phyloP scores from a whole-genome alignment of 2,888 invertebrate genomes.

The Pollenia griseotomentosa region DNA sequence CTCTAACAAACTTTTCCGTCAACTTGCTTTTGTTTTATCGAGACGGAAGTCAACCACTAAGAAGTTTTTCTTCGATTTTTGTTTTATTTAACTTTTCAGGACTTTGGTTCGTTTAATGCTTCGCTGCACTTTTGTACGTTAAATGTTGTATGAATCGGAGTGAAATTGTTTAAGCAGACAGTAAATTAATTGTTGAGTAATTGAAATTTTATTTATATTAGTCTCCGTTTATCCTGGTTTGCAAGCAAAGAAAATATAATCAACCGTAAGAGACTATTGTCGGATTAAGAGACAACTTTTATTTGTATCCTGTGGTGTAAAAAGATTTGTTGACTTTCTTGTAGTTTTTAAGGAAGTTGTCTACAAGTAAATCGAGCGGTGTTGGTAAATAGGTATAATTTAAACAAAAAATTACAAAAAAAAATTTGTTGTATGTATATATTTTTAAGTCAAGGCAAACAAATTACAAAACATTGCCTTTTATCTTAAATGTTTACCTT shows the following conservation, averaged over 20 bases:
- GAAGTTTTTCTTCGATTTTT: constrained; percentile 64
- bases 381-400: background rate
- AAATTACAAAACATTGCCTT: too few species aligned
- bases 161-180: constrained; percentile 76
- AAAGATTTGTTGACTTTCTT: constrained; percentile 57
- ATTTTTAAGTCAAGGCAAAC: too few species aligned
- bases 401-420: too few species aligned
- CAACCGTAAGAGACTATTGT: constrained; percentile 69
- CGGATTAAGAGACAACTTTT: constrained; percentile 66
- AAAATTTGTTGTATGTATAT: too few species aligned
- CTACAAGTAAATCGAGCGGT: background rate
- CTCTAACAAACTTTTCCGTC: constrained; percentile 25
- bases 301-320: constrained; percentile 70
- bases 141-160: constrained; percentile 17
- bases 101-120: constrained; percentile 63
- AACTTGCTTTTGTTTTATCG: constrained; percentile 16
- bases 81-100: constrained; percentile 5
- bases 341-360: background rate
- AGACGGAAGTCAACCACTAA: constrained; percentile 68
- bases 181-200: constrained; percentile 85
- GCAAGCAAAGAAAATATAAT: constrained; percentile 39
- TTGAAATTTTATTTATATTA: constrained; percentile 85
- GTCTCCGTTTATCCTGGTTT: constrained; percentile 77
- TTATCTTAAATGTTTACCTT: too few species aligned
- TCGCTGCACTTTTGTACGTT: constrained; percentile 50